phyloP scores from a whole-genome alignment of 2,888 invertebrate species.

The Emmelina monodactyla region DNA sequence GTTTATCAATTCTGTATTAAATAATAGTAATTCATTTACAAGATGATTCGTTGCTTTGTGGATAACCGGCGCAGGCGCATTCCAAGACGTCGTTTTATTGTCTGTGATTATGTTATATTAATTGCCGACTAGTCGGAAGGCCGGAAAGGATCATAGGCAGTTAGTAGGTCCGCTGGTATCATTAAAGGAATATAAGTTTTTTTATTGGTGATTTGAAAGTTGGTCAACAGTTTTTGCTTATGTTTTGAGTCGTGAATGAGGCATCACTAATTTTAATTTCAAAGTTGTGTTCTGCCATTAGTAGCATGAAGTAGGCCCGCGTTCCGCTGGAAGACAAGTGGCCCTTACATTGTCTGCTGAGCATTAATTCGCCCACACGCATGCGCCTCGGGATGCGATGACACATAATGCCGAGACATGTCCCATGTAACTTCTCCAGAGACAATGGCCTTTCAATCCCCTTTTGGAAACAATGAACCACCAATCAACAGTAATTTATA shows the following conservation, averaged over 20 bases:
- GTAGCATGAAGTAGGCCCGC: too few species aligned
- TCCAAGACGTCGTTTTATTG: slow-evolving; percentile 51
- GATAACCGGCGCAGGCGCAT: slow-evolving; percentile 53
- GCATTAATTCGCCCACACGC: slow-evolving; percentile 1
- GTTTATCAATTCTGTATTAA: slow-evolving; percentile 64
- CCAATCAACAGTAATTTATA: slow-evolving; percentile 16
- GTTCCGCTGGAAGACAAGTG: too few species aligned
- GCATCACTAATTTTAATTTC: too few species aligned
- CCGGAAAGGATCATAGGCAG: slow-evolving; percentile 1
- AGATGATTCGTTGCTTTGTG: slow-evolving; percentile 50
- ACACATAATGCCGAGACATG: slow-evolving; percentile 1
- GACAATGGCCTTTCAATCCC: slow-evolving; percentile 26
- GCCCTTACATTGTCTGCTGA: background rate
- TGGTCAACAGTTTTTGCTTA: too few species aligned
- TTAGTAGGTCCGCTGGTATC: background rate
- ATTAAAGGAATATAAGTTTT: background rate
- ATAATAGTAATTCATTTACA: slow-evolving; percentile 63
- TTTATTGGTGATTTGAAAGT: background rate
- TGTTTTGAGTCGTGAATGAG: too few species aligned
- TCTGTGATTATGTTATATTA: slow-evolving; percentile 47
- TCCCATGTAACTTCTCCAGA: background rate
- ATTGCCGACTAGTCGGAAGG: slow-evolving; percentile 26
- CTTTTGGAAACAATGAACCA: slow-evolving; percentile 42
- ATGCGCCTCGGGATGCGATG: too few species aligned
- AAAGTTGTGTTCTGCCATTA: too few species aligned